Conservation (phyloP, 2,888 invertebrate genomes). For the Parasteatoda lunata region DNA sequence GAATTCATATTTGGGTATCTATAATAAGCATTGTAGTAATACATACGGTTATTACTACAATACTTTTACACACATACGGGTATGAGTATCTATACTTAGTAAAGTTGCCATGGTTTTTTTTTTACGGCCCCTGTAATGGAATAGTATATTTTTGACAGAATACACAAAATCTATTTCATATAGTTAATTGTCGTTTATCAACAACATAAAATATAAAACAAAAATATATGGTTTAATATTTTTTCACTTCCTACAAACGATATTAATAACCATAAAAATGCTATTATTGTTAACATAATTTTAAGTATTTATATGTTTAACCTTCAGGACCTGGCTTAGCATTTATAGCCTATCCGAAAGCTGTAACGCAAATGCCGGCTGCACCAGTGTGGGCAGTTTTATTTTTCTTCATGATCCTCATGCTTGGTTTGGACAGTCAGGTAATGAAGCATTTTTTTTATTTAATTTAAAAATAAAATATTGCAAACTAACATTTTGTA, state of each 20-base stretch:
- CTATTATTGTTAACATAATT: background rate
- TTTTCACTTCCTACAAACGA: background rate
- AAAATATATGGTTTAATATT: background rate
- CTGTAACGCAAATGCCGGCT: conserved; percentile 79
- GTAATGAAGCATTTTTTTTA: conserved; percentile 71
- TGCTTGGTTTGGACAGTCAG: conserved; percentile 80
- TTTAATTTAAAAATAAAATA: background rate
- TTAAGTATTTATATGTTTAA: background rate
- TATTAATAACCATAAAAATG: background rate
- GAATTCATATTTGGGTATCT: no score
- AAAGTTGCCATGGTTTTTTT: no score
- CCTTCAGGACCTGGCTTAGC: conserved; percentile 77
- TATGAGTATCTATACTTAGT: no score
- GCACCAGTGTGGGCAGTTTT: conserved; percentile 80
- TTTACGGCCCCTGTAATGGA: no score
- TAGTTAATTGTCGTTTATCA: background rate
- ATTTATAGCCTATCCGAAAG: conserved; percentile 80
- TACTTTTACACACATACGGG: no score
- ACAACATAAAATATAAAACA: background rate
- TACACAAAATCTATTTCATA: background rate
- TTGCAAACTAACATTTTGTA: no score
- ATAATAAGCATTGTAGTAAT: no score
- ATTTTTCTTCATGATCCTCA: conserved; percentile 81
- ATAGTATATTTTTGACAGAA: no score
- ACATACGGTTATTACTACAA: no score